Conservation (phyloP, 2,113 vertebrate genomes). For the Platichthys stellatus region DNA sequence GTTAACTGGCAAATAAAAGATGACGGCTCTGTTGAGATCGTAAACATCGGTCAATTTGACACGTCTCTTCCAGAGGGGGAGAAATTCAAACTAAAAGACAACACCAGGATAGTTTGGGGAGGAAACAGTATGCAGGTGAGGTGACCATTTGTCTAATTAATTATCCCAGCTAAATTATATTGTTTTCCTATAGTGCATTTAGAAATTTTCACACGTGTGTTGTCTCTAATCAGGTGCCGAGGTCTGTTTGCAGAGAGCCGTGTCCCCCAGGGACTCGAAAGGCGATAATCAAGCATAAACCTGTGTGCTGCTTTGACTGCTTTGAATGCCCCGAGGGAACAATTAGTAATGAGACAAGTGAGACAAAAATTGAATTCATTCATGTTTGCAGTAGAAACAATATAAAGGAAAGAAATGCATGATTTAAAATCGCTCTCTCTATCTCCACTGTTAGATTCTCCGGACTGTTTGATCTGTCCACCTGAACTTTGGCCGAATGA, state of each 20-base stretch:
- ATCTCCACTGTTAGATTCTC: slow-evolving; percentile 57
- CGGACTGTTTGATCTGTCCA: slow-evolving; percentile 61
- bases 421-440: not conserved
- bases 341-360: slow-evolving; percentile 79
- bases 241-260: slow-evolving; percentile 77
- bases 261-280: slow-evolving; percentile 76
- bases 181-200: not conserved
- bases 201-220: not conserved
- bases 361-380: not conserved
- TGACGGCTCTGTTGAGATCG: slow-evolving; percentile 63
- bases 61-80: slow-evolving; percentile 53
- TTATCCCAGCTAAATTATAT: not conserved
- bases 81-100: slow-evolving; percentile 54
- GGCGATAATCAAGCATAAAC: slow-evolving; percentile 71
- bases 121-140: slow-evolving; percentile 58
- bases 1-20: slow-evolving; percentile 79
- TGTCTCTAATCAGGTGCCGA: slow-evolving; percentile 55
- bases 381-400: too few relatives aligned
- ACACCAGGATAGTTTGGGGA: slow-evolving; percentile 64
- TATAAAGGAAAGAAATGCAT: too few relatives aligned
- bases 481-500: slow-evolving; percentile 73
- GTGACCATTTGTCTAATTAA: not conserved
- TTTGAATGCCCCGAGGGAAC: slow-evolving; percentile 76
- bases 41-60: slow-evolving; percentile 71
- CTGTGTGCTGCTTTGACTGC: slow-evolving; percentile 82